A percentile compares a stretch with the other conserved stretches of the same genome.
Evolutionary conservation across 2,113 vertebrate genomes (phyloP).

Genomic region (Tachycineta bicolor): DNA sequence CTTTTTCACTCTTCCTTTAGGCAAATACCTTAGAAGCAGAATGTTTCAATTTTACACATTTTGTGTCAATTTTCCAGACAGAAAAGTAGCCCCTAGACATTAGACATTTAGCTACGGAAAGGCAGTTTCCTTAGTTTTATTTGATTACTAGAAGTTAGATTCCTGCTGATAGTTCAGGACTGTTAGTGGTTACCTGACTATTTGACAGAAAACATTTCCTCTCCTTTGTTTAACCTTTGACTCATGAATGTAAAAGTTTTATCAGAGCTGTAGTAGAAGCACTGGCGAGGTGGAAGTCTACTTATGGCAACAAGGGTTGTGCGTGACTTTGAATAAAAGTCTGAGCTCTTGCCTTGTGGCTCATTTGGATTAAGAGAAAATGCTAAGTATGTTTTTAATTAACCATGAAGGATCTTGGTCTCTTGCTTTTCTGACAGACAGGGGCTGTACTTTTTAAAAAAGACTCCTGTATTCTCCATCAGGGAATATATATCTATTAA

Average conservation of each 20-base stretch:
- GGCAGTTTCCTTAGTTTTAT: constrained; percentile 81
- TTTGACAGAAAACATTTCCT: constrained; percentile 86
- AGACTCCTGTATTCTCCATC: neutral
- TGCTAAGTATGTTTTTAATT: constrained; percentile 48
- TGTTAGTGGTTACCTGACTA: constrained; percentile 81
- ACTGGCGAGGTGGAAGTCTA: constrained; percentile 79
- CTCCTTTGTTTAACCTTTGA: constrained; percentile 90
- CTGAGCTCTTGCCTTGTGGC: constrained; percentile 54
- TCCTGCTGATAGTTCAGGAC: constrained; percentile 75
- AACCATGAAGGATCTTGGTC: constrained; percentile 39
- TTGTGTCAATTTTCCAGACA: constrained; percentile 79
- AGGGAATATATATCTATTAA: neutral
- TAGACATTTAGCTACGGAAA: constrained; percentile 74
- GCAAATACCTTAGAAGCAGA: constrained; percentile 77
- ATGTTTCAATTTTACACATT: constrained; percentile 81
- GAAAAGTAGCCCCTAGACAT: constrained; percentile 76
- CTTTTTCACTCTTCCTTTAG: constrained; percentile 72
- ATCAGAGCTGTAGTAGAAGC: constrained; percentile 80
- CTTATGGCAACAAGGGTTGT: constrained; percentile 55
- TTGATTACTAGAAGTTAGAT: constrained; percentile 77
- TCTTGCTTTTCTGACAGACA: constrained; percentile 14
- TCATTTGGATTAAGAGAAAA: constrained; percentile 58
- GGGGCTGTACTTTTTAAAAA: neutral
- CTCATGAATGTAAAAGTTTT: constrained; percentile 85
- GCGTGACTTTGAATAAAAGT: constrained; percentile 63